phyloP scores from a whole-genome alignment of 2,797 vertebrate genomes.

The Mastacembelus armatus region DNA sequence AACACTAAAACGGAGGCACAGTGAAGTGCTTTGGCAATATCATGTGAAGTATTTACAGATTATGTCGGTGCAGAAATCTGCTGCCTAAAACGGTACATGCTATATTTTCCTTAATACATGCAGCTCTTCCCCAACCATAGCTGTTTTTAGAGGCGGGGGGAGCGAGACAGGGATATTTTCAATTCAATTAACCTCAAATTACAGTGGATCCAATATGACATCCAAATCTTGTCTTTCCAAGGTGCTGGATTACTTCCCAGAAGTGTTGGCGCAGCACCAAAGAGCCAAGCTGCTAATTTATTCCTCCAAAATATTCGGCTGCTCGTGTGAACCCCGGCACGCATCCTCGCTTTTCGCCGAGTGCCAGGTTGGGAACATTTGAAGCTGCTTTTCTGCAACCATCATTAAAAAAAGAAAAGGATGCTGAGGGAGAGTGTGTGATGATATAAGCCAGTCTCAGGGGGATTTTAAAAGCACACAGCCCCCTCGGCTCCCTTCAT shows the following conservation, averaged over 20 bases:
- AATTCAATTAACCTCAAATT: slow-evolving; percentile 78
- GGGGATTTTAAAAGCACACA: slow-evolving; percentile 5
- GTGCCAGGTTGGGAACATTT: slow-evolving; percentile 32
- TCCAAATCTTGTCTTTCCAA: slow-evolving; percentile 59
- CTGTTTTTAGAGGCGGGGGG: neutral
- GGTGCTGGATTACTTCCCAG: slow-evolving; percentile 71
- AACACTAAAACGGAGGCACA: slow-evolving; percentile 3
- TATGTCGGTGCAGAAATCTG: slow-evolving; percentile 5
- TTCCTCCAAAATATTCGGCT: slow-evolving; percentile 55
- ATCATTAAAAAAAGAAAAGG: slow-evolving; percentile 32
- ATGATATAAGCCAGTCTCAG: slow-evolving; percentile 43
- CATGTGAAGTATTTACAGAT: neutral
- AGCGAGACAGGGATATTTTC: slow-evolving; percentile 19
- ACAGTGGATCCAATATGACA: slow-evolving; percentile 58
- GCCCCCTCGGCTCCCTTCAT: neutral
- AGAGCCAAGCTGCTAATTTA: slow-evolving; percentile 63
- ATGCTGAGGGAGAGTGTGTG: slow-evolving; percentile 32
- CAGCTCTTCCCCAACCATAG: neutral
- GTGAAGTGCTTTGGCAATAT: neutral
- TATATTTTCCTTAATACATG: neutral
- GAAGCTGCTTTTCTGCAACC: slow-evolving; percentile 46
- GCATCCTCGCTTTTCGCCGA: slow-evolving; percentile 14
- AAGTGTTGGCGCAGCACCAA: slow-evolving; percentile 58
- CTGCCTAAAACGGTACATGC: neutral
- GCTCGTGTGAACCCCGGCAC: slow-evolving; percentile 57